Evolutionary conservation across 2,888 invertebrate genomes (phyloP).

Genomic region (Pterostichus madidus): DNA sequence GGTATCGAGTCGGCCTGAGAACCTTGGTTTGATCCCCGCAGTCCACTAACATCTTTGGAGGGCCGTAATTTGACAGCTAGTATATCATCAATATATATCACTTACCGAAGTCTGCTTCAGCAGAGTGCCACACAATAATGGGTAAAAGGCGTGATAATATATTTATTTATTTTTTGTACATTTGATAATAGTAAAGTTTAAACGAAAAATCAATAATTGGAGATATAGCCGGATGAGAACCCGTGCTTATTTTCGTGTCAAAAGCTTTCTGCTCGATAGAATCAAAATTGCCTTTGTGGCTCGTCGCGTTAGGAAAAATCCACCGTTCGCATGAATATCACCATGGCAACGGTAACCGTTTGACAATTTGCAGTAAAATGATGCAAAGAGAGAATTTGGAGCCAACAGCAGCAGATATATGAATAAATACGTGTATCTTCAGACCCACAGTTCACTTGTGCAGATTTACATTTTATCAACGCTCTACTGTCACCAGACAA

Average conservation of each 20-base stretch:
- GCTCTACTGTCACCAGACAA: neutral
- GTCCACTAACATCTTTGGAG: no score
- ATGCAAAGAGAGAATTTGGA: conserved; percentile 42
- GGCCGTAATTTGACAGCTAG: no score
- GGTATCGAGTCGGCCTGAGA: no score
- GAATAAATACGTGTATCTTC: conserved; percentile 34
- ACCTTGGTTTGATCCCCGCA: no score
- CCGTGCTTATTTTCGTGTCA: conserved; percentile 48
- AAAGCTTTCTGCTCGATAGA: conserved; percentile 62
- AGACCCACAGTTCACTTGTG: neutral
- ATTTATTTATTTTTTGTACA: no score
- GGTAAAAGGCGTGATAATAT: no score
- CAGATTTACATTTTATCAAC: conserved; percentile 40
- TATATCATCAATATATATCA: no score
- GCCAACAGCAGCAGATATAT: conserved; percentile 30
- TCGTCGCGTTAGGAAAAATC: conserved; percentile 24
- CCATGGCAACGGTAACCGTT: conserved; percentile 52
- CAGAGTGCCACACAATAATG: no score
- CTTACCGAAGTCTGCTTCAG: no score
- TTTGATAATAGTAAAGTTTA: no score
- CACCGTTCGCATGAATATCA: conserved; percentile 35
- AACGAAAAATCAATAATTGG: conserved; percentile 50
- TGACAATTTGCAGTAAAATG: conserved; percentile 59
- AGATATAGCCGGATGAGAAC: conserved; percentile 28
- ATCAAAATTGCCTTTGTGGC: conserved; percentile 58